Conservation (phyloP, 2,888 invertebrate genomes). For the Leucophenga montana region DNA sequence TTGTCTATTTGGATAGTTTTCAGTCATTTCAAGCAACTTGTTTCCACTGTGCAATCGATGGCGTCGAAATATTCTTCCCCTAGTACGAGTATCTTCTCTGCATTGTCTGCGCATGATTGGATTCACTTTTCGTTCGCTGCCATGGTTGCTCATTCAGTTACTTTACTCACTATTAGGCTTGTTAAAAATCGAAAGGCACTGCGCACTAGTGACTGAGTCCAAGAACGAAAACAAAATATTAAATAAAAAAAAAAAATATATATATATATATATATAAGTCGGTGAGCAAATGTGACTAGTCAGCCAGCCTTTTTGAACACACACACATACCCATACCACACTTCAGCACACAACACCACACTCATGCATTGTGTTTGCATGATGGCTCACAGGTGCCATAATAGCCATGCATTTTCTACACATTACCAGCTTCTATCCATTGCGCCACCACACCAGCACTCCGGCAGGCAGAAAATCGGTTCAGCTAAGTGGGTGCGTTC, state of each 20-base stretch:
- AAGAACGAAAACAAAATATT: not conserved
- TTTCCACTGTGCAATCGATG: not conserved
- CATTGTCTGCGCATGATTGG: constrained; percentile 48
- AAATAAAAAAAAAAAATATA: too few species aligned
- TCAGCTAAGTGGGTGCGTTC: constrained; percentile 49
- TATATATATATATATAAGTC: constrained; percentile 53
- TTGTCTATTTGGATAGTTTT: too few species aligned
- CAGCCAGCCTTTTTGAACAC: too few species aligned
- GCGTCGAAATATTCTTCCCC: constrained; percentile 14
- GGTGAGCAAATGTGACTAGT: constrained; percentile 53
- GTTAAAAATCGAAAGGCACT: constrained; percentile 13
- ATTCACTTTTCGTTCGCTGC: constrained; percentile 22
- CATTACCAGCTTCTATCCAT: constrained; percentile 40
- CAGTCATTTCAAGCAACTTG: too few species aligned
- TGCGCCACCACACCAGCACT: not conserved
- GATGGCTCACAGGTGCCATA: constrained; percentile 57
- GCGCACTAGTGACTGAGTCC: constrained; percentile 1
- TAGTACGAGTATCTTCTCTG: constrained; percentile 2
- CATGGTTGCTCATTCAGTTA: constrained; percentile 28
- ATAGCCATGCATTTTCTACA: constrained; percentile 60
- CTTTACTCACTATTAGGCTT: constrained; percentile 6
- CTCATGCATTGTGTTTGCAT: not conserved
- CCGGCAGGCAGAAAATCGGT: not conserved
- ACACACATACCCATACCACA: too few species aligned
- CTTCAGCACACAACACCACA: too few species aligned